phyloP scores from a whole-genome alignment of 2,797 vertebrate genomes.

The Dendrocincla fuliginosa region DNA sequence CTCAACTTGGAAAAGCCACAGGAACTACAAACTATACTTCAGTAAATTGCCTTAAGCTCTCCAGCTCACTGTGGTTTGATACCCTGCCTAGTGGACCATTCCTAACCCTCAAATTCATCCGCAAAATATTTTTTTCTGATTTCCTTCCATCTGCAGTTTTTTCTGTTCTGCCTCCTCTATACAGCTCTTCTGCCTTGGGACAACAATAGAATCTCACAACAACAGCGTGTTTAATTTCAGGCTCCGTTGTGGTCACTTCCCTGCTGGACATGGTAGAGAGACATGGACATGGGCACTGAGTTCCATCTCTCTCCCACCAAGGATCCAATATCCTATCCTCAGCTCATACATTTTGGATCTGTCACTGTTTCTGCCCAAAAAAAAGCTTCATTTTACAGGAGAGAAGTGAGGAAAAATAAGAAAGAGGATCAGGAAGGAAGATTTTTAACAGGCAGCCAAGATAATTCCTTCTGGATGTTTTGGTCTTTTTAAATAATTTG shows the following conservation, averaged over 20 bases:
- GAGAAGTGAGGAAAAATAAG: conserved; percentile 19
- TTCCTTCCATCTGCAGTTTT: conserved; percentile 28
- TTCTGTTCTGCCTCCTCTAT: conserved; percentile 7
- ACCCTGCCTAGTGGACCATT: conserved; percentile 36
- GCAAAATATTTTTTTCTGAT: not conserved
- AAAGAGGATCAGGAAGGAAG: not conserved
- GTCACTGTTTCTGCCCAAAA: conserved; percentile 34
- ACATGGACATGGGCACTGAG: not conserved
- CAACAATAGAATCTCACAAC: conserved; percentile 12
- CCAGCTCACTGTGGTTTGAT: conserved; percentile 60
- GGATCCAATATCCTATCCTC: conserved; percentile 36
- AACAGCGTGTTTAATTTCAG: not conserved
- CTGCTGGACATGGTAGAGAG: not conserved
- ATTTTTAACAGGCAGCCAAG: conserved; percentile 54
- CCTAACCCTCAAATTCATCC: conserved; percentile 45
- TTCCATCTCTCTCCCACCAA: not conserved
- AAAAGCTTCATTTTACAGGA: conserved; percentile 40
- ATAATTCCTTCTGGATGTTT: conserved; percentile 23
- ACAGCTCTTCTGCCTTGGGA: not conserved
- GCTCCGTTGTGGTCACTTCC: not conserved
- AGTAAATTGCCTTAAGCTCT: conserved; percentile 46
- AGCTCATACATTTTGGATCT: conserved; percentile 34
- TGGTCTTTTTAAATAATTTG: conserved; percentile 11
- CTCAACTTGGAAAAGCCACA: conserved; percentile 44
- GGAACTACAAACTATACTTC: conserved; percentile 46